These are phyloP conservation scores for Achatina immaculata DNA, from an alignment of 1,140 invertebrate genomes.

Conservation along the genomic window DNA sequence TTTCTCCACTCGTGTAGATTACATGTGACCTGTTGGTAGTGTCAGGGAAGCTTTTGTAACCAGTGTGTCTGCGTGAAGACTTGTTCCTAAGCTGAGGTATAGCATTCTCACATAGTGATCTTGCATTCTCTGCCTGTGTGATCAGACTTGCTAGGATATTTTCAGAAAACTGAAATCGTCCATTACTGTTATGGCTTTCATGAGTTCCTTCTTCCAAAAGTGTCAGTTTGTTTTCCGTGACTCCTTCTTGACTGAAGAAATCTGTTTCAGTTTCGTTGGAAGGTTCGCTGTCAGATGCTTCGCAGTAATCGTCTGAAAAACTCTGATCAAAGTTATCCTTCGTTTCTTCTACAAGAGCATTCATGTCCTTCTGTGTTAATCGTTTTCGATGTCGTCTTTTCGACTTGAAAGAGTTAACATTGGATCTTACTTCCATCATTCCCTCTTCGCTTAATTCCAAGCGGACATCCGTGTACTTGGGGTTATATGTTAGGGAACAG, in stretches of 20 bases:
- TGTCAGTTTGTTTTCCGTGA: background rate
- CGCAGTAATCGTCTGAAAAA: background rate
- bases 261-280: background rate
- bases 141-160: background rate
- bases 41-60: background rate
- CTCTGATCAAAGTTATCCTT: background rate
- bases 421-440: slow-evolving; percentile 14
- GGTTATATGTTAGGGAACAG: slow-evolving; percentile 39
- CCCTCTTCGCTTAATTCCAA: slow-evolving; percentile 18
- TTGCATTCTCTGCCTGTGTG: slow-evolving; percentile 19
- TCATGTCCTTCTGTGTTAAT: background rate
- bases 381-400: background rate
- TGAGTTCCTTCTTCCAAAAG: background rate
- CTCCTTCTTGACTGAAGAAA: background rate
- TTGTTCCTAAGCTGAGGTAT: background rate
- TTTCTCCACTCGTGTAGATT: background rate
- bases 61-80: background rate
- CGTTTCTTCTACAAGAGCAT: background rate
- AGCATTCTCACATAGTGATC: background rate
- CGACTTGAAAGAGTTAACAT: background rate
- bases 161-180: background rate
- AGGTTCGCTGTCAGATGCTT: background rate
- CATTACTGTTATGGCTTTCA: background rate
- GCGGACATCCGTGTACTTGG: slow-evolving; percentile 37
- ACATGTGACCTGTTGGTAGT: background rate